Base-by-base conservation (phyloP, 2,797 vertebrate genomes). In the Fundulus diaphanus region DNA sequence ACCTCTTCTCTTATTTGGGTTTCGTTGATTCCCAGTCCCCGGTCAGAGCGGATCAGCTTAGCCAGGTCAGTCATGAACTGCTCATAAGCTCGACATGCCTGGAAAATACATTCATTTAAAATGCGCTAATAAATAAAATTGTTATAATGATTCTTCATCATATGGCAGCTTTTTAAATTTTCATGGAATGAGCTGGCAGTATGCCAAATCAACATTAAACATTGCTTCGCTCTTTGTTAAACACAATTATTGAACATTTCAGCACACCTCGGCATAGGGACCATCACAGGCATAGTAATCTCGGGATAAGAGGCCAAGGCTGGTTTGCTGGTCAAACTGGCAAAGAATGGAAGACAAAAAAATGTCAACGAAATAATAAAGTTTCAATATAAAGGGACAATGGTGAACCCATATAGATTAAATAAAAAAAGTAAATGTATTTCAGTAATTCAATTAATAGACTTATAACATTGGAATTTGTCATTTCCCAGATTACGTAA, bases 211-310 rank as follows among this genome's bases (percentile, higher is more conserved):
- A 86, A 76, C 71, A 80, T 65, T 68, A 35, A 72, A 52, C 52
- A 2, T 7, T 71, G 44, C 44, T 57, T 73, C 61, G 9, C 12
- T 72, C 4, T 0, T 1, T 24, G 59, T 63, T 37, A 78, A 76
- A 66, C 31, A 72, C 15, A 77, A 35, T 20, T 61, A 40, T 68
- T 65, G 20, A 79, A 77, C 63, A 68, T 35, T 65, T 1, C 52
- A 70, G 9, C 87, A 66, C 94, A 99, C 98, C 97, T 98, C 96
- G 88, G 92, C 88, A 72, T 97, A 97, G 1, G 94, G 92, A 27
- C 96, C 97, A 1, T 92, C 96, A 88, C 98, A 99, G 27, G 93
- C 87, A 2, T 97, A 99, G 92, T 98, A 97, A 92, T 98, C 97
- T 85, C 96, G 95, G 85, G 97, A 98, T 85, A 97, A 93, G 46